Base-by-base conservation (phyloP, 2,888 invertebrate species). In the Euphydryas editha region DNA sequence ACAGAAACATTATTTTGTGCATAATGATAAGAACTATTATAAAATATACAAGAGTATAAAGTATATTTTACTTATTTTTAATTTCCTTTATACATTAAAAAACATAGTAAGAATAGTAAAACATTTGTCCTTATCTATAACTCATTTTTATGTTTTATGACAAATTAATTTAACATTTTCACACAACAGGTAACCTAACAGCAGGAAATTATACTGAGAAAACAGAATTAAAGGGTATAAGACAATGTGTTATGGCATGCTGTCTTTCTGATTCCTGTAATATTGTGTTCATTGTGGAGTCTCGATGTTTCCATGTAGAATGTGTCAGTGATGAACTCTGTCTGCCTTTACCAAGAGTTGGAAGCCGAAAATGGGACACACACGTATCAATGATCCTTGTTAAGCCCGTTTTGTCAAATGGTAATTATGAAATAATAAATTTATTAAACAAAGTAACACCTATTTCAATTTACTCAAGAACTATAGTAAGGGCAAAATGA, bases 321-420 rank as follows among this genome's bases (percentile, higher is more conserved):
- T 97, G 97, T 85, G 90, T 86, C 6, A 95, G 93, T 75, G 95
- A 96, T 78, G 95, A 96, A 78, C 86, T 95, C 37, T 97, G 97
- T 77, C 78, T 95, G 71, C 97, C 97, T 0, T 90, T 95, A 18
- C 90, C 94, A 54, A 93, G 94, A 51, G 72, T 82, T 0, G 86
- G 83, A 18, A 82, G 80, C 61, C 84, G 90, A 10, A 95, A 95
- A 72, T 90, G 94, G 73, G 92, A 93, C 10, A 93, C 94, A 44
- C 94, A 95, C 76, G 94, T 96, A 0, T 94, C 94, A 65, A 96
- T 97, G 96, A 95, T 97, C 51, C 85, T 97, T 44, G 96, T 97
- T 0, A 95, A 95, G 82, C 96, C 97, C 4, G 94, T 95, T 0
- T 83, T 94, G 21, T 86, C 93, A 15, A 94, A 93, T 81, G 95